phyloP scores from a whole-genome alignment of 2,888 invertebrate genomes.

The Thereva nobilitata region DNA sequence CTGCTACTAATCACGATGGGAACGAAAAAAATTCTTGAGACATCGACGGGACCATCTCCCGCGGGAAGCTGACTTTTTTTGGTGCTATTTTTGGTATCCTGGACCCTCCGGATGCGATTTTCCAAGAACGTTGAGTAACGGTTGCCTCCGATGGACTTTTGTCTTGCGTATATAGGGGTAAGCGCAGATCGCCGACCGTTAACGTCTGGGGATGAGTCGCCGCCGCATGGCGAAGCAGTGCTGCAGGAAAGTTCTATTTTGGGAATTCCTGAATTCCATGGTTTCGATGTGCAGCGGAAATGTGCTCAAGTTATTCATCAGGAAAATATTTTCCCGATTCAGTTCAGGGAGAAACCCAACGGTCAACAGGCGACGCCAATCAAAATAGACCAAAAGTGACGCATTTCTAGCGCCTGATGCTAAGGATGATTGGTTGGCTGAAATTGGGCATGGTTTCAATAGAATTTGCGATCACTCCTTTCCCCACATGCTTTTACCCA shows the following conservation, averaged over 20 bases:
- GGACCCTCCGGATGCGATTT: slow-evolving; percentile 38
- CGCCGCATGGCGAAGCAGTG: slow-evolving; percentile 12
- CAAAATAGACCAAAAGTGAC: too few species aligned
- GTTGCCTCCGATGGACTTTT: slow-evolving; percentile 27
- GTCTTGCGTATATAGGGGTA: slow-evolving; percentile 14
- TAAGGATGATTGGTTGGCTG: too few species aligned
- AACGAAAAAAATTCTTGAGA: neutral
- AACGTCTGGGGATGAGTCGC: slow-evolving; percentile 12
- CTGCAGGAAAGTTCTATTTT: slow-evolving; percentile 14
- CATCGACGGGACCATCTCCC: slow-evolving; percentile 12
- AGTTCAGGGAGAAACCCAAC: too few species aligned
- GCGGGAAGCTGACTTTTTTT: slow-evolving; percentile 20
- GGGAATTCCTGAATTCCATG: slow-evolving; percentile 7
- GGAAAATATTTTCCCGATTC: too few species aligned
- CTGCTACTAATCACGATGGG: too few species aligned
- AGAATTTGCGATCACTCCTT: too few species aligned
- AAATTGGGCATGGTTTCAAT: too few species aligned
- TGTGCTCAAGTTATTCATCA: too few species aligned
- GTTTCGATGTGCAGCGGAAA: too few species aligned
- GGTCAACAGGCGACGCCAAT: too few species aligned
- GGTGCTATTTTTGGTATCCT: slow-evolving; percentile 33
- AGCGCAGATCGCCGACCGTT: slow-evolving; percentile 7
- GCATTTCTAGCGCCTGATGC: too few species aligned
- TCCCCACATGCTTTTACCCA: too few species aligned
- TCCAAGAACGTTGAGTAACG: slow-evolving; percentile 33